phyloP scores from a whole-genome alignment of 1,140 invertebrate species.

The Thaumetopoea pityocampa region DNA sequence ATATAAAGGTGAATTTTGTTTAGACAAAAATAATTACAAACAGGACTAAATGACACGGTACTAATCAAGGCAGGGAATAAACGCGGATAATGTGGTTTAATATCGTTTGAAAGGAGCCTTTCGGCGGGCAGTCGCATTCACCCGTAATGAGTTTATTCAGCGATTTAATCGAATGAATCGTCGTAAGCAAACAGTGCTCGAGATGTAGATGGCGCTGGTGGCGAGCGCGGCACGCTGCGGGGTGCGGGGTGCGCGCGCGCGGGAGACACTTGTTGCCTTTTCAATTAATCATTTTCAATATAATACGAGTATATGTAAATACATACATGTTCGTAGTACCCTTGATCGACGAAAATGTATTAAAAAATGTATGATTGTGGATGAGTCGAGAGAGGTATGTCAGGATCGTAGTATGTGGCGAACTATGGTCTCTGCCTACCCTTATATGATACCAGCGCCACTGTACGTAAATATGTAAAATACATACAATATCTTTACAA shows the following conservation, averaged over 20 bases:
- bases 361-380: too few relatives aligned
- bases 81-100: constrained; percentile 70
- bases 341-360: too few relatives aligned
- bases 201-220: too few relatives aligned
- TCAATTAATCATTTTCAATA: too few relatives aligned
- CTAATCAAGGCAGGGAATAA: constrained; percentile 72
- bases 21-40: constrained; percentile 59
- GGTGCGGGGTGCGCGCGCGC: constrained; percentile 14
- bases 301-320: too few relatives aligned
- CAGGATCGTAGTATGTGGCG: too few relatives aligned
- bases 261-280: constrained; percentile 1
- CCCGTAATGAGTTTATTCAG: constrained; percentile 71
- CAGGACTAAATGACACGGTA: constrained; percentile 73
- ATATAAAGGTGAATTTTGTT: constrained; percentile 22
- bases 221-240: constrained; percentile 14
- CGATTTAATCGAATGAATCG: constrained; percentile 70
- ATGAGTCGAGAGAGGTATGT: too few relatives aligned
- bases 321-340: too few relatives aligned
- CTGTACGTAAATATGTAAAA: too few relatives aligned
- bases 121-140: constrained; percentile 68
- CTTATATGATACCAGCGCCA: too few relatives aligned
- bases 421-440: too few relatives aligned
- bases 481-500: too few relatives aligned
- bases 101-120: constrained; percentile 69
- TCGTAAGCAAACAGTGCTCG: constrained; percentile 64